Conservation (phyloP, 1,140 invertebrate genomes). For the Meteorus sp. region DNA sequence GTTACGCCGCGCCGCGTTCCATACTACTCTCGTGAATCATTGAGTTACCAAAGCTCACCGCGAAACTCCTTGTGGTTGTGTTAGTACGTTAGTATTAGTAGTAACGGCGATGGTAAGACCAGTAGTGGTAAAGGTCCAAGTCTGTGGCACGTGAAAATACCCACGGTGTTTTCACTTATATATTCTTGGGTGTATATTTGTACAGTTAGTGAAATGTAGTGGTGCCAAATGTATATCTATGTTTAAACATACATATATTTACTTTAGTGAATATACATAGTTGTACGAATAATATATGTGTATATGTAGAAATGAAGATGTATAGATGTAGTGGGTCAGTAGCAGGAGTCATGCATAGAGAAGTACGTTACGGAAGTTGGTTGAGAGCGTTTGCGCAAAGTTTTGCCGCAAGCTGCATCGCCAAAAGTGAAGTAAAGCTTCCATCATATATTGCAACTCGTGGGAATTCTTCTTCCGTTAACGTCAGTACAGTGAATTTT, state of each 20-base stretch:
- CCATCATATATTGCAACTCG: neutral
- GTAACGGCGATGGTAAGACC: too few relatives aligned
- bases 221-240: neutral
- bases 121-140: too few relatives aligned
- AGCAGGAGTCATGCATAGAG: neutral
- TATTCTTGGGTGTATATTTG: too few relatives aligned
- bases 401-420: conserved; percentile 10
- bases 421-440: neutral
- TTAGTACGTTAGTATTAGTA: too few relatives aligned
- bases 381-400: conserved; percentile 7
- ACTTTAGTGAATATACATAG: neutral
- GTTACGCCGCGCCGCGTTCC: conserved; percentile 11
- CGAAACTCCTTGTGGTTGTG: neutral
- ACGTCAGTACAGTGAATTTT: too few relatives aligned
- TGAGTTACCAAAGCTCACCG: conserved; percentile 13
- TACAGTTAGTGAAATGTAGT: neutral
- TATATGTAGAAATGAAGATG: neutral
- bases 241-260: neutral
- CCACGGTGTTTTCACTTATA: neutral
- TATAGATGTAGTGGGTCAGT: neutral
- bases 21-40: conserved; percentile 21
- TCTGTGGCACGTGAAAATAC: neutral
- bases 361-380: conserved; percentile 6
- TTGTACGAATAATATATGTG: neutral
- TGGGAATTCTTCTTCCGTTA: neutral